These are phyloP conservation scores for Brachyrhaphis roseni DNA, from an alignment of 2,797 vertebrate genomes.

Conservation along the genomic window DNA sequence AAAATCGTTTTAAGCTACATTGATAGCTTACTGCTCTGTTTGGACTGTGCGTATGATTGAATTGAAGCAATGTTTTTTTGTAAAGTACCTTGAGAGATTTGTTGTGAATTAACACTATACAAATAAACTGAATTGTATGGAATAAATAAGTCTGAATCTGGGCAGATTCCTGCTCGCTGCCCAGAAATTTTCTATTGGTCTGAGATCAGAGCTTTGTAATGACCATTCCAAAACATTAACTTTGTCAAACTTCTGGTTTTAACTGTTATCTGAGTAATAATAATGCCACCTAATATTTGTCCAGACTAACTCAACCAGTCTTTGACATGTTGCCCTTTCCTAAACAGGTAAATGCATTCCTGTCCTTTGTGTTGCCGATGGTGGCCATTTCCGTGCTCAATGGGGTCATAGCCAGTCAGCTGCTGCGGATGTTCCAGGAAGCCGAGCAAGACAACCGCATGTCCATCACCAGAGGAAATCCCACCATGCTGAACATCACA, in stretches of 20 bases:
- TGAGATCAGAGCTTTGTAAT: background rate
- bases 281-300: background rate
- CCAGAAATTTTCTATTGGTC: background rate
- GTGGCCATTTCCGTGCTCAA: constrained; percentile 90
- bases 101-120: too few species aligned
- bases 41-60: too few species aligned
- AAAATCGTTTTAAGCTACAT: too few species aligned
- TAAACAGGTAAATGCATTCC: constrained; percentile 89
- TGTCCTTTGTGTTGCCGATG: constrained; percentile 95
- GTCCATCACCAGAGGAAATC: constrained; percentile 84
- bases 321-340: background rate
- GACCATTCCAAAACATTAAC: background rate
- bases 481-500: constrained; percentile 86
- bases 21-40: too few species aligned
- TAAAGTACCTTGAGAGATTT: too few species aligned
- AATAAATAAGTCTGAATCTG: background rate
- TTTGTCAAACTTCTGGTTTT: background rate
- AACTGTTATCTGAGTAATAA: background rate
- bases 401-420: constrained; percentile 93
- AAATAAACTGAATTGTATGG: too few species aligned
- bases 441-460: constrained; percentile 89
- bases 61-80: too few species aligned
- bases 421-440: constrained; percentile 92
- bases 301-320: background rate
- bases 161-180: background rate